Conservation (phyloP, 2,888 invertebrate genomes). For the Drosophila gaucha region DNA sequence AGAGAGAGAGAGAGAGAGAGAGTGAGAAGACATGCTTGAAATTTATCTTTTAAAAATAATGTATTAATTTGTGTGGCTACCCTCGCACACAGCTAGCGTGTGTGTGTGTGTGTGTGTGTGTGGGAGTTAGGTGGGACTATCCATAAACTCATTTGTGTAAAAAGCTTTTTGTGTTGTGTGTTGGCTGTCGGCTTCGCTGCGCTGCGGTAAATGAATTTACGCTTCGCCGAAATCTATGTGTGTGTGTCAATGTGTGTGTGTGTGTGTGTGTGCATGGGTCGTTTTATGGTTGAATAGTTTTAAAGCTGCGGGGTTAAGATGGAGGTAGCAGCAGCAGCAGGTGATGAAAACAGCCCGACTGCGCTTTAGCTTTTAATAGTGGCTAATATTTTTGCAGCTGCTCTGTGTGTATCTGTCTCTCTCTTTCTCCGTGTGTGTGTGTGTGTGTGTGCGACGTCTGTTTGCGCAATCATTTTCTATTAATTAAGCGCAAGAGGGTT, state of each 20-base stretch:
- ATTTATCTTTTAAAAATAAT: slow-evolving; percentile 78
- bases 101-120: slow-evolving; percentile 6
- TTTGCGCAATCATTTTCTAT: slow-evolving; percentile 77
- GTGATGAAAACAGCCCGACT: slow-evolving; percentile 49
- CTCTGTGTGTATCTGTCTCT: slow-evolving; percentile 5
- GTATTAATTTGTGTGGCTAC: slow-evolving; percentile 76
- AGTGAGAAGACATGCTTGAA: slow-evolving; percentile 50
- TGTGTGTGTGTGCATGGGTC: slow-evolving; percentile 42
- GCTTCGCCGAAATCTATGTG: slow-evolving; percentile 47
- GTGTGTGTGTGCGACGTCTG: slow-evolving; percentile 49
- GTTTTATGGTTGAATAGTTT: slow-evolving; percentile 75
- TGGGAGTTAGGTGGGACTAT: slow-evolving; percentile 30
- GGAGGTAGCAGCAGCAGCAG: slow-evolving; percentile 44
- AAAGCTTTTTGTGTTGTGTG: slow-evolving; percentile 66
- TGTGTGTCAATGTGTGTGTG: slow-evolving; percentile 4
- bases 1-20: background rate
- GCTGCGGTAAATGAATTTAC: slow-evolving; percentile 76
- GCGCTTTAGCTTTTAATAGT: slow-evolving; percentile 62
- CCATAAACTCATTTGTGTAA: slow-evolving; percentile 77
- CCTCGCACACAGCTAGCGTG: slow-evolving; percentile 26
- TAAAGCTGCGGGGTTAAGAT: slow-evolving; percentile 60
- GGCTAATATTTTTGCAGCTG: slow-evolving; percentile 66
- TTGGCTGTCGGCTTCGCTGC: slow-evolving; percentile 33
- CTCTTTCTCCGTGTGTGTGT: slow-evolving; percentile 16
- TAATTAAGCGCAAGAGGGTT: slow-evolving; percentile 78